Conservation (phyloP, 2,888 invertebrate genomes). For the Campoletis raptor region DNA sequence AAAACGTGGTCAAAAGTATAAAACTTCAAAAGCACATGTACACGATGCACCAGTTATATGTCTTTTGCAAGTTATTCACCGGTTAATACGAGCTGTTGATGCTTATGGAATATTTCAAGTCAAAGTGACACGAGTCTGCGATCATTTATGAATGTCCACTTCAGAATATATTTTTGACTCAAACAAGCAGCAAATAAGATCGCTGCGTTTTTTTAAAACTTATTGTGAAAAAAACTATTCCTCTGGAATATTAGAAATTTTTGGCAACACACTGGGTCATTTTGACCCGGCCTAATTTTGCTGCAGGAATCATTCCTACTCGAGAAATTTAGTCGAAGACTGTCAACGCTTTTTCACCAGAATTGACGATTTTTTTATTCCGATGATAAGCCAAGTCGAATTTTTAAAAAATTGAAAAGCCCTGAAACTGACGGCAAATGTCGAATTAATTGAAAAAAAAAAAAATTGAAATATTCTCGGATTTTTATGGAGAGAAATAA, state of each 20-base stretch:
- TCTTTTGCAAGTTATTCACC: constrained; percentile 38
- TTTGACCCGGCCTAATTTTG: too few species aligned
- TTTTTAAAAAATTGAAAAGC: too few species aligned
- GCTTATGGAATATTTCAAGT: background rate
- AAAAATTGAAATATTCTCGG: too few species aligned
- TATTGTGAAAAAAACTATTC: background rate
- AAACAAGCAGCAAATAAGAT: background rate
- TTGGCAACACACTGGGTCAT: background rate
- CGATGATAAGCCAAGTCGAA: too few species aligned
- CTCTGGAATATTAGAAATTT: background rate
- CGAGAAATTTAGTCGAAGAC: too few species aligned
- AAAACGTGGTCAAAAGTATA: constrained; percentile 12
- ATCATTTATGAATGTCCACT: background rate
- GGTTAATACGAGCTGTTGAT: background rate
- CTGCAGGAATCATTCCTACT: too few species aligned
- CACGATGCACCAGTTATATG: constrained; percentile 50
- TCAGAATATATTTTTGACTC: background rate
- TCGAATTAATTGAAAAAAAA: too few species aligned
- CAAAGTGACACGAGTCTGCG: background rate
- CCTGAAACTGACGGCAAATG: too few species aligned
- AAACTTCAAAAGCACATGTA: constrained; percentile 51
- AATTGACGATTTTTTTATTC: too few species aligned
- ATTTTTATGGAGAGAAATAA: background rate
- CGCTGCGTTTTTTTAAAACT: too few species aligned
- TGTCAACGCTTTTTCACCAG: too few species aligned